Conservation (phyloP, 1,140 invertebrate genomes). For the Cyclargus thomasi region DNA sequence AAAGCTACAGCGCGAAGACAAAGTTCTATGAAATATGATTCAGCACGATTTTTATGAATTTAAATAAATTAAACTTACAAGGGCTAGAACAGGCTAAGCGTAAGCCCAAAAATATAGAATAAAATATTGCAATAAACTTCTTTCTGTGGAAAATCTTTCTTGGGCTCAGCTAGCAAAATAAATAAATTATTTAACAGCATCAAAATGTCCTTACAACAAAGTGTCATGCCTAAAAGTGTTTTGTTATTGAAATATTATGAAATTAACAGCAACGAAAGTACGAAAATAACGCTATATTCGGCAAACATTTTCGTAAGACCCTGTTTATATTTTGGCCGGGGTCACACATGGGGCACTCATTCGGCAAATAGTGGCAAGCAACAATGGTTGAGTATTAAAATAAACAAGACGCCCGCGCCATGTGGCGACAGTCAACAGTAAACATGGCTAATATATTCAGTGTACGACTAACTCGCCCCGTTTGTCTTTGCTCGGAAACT, state of each 20-base stretch:
- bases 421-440: slow-evolving; percentile 61
- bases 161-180: too few species aligned
- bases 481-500: background rate
- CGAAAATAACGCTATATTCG: background rate
- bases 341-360: slow-evolving; percentile 60
- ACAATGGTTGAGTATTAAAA: slow-evolving; percentile 72
- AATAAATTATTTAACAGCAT: too few species aligned
- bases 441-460: slow-evolving; percentile 65
- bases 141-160: too few species aligned
- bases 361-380: slow-evolving; percentile 54
- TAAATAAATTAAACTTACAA: too few species aligned
- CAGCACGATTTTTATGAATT: too few species aligned
- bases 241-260: background rate
- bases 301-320: slow-evolving; percentile 6
- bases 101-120: too few species aligned
- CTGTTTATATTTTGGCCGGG: slow-evolving; percentile 14
- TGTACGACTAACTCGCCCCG: slow-evolving; percentile 4
- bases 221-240: background rate
- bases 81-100: too few species aligned
- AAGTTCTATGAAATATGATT: too few species aligned
- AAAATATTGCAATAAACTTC: too few species aligned
- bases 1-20: too few species aligned
- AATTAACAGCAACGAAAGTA: background rate
- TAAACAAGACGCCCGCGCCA: slow-evolving; percentile 57
- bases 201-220: too few species aligned